Percentiles rank a stretch among this genome's conserved stretches.
Evolutionary conservation across 2,113 vertebrate genomes (phyloP).

Genomic region (Bubo blakistoni): DNA sequence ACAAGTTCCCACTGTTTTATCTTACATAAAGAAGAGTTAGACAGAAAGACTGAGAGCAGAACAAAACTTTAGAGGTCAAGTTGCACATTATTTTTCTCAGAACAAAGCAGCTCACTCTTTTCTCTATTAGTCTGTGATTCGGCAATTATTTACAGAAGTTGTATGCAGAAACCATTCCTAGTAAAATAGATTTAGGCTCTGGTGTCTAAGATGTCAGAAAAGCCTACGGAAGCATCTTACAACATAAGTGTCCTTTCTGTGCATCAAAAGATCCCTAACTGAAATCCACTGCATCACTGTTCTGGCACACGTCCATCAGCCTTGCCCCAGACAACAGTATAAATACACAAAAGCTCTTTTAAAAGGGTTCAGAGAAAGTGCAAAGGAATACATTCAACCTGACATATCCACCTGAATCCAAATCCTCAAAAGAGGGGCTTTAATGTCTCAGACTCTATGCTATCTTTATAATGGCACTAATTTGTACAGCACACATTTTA

Average conservation of each 20-base stretch:
- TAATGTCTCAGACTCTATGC: neutral
- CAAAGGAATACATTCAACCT: neutral
- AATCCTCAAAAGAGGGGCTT: neutral
- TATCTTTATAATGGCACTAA: conserved; percentile 28
- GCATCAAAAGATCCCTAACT: neutral
- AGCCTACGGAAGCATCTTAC: neutral
- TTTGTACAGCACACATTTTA: conserved; percentile 13
- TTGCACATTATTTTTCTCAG: neutral
- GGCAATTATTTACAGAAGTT: neutral
- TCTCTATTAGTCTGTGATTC: neutral
- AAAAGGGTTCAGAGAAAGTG: conserved; percentile 44
- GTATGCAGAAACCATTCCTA: neutral
- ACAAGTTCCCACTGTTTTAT: neutral
- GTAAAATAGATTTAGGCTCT: neutral
- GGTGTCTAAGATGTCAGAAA: neutral
- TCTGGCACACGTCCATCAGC: conserved; percentile 42
- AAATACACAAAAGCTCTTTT: conserved; percentile 49
- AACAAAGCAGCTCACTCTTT: neutral
- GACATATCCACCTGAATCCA: neutral
- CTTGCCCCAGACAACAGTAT: conserved; percentile 33
- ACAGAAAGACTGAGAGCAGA: neutral
- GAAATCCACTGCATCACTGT: neutral
- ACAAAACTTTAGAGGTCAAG: neutral
- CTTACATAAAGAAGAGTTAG: neutral
- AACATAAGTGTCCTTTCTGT: neutral